These are phyloP conservation scores for Laterallus jamaicensis DNA, from an alignment of 2,113 vertebrate species.

Conservation along the genomic window DNA sequence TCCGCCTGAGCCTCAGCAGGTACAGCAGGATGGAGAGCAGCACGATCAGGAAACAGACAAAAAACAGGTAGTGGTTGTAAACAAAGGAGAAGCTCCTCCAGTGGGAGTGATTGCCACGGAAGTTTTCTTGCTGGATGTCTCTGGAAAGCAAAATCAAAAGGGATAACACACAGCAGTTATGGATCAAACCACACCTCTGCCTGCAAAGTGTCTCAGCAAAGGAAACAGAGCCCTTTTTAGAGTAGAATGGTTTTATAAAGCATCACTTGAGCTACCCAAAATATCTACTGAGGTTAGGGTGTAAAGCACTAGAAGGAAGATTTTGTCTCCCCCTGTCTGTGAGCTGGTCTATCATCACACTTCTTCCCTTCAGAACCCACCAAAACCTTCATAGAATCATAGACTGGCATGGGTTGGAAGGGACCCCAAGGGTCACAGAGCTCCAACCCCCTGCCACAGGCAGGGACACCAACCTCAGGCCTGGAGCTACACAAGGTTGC, in stretches of 20 bases:
- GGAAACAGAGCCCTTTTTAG: background rate
- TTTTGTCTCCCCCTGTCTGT: background rate
- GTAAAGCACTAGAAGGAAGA: background rate
- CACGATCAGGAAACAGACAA: conserved; percentile 93
- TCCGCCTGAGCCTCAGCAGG: conserved; percentile 87
- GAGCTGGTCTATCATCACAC: background rate
- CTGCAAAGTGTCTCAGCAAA: background rate
- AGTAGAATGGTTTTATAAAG: background rate
- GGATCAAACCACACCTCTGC: background rate
- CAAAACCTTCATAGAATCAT: background rate
- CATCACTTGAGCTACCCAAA: background rate
- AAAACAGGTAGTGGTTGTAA: conserved; percentile 94
- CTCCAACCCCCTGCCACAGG: too few species aligned
- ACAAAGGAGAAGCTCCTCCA: conserved; percentile 94
- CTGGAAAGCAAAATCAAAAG: conserved; percentile 60
- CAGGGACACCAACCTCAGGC: too few species aligned
- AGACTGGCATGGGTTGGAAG: too few species aligned
- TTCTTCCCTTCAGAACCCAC: background rate
- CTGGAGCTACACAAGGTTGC: too few species aligned
- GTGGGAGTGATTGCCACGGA: conserved; percentile 85
- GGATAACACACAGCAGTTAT: background rate
- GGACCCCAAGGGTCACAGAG: too few species aligned
- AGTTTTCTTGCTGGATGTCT: conserved; percentile 93
- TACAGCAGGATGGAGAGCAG: conserved; percentile 94
- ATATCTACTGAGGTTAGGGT: too few species aligned